Evolutionary conservation across 2,888 invertebrate genomes (phyloP), one percentile per base, ranked within the genome.

Genomic region (Heterodera filipjevi): DNA sequence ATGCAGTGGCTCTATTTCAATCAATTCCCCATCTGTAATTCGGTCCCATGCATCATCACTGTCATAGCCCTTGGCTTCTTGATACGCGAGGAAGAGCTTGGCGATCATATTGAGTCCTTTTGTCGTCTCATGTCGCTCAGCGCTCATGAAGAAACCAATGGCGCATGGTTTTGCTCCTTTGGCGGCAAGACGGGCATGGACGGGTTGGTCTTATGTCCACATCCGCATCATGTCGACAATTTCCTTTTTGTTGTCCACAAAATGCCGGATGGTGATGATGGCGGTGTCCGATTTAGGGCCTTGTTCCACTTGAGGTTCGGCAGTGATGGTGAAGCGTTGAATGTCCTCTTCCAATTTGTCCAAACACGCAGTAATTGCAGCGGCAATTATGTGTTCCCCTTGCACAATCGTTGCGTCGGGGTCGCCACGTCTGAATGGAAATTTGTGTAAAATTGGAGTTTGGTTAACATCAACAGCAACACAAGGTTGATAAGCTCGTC

Each of bases 101-200:
- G 70, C 39, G 1, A 44, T 0, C n/a, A 70, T n/a, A 0, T n/a
- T 6, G 30, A 44, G 22, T 22, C 70, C 70, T 3, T 22, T 6
- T 8, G 22, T 1, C 22, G n/a, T 16, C 3, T 70, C 44, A 16
- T 70, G 70, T n/a, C 70, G 68, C 19, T 68, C 68, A 19, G 19
- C 39, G 19, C 19, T 68, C 33, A 68, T 14, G 19, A 68, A 27
- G 70, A 44, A 70, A 3, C 70, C 70, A 6, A 10, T 70, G 22
- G 39, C 70, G 10, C 70, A 70, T 22, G 39, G 44, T 70, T 70
- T 70, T 22, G 70, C 70, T 27, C 44, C 70, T 44, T 39, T 19
- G 27, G n/a, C 27, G 3, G 70, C 70, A 3, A 70, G n/a, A 22
- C 70, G n/a, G 27, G 22, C 30, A 3, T 70, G 70, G 39, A 70